Base-by-base conservation (phyloP, 2,797 vertebrate species). In the Scleropages formosus region DNA sequence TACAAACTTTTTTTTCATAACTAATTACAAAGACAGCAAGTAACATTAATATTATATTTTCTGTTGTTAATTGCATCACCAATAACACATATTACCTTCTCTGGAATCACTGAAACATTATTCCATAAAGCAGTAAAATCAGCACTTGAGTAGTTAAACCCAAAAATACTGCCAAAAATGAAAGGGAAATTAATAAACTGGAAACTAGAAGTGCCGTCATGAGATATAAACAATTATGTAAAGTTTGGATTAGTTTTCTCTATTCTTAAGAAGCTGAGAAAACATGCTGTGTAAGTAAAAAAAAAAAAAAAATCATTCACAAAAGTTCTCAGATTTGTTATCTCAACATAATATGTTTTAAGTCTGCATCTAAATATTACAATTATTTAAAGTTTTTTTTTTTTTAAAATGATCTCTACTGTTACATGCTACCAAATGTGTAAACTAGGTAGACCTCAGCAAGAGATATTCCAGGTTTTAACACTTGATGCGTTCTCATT, bases 211-310 rank as follows among this genome's bases (percentile, higher is more conserved):
- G 12, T 63, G 70, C 69, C 73, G 61, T 73, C 31, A 56, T 70
- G 26, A 63, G 61, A 61, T 20, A 77, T 73, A 46, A 62, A 67
- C 71, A 56, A 77, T 67, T 73, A 61, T 67, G 53, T 63, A 51
- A 73, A 73, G 77, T 77, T 67, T 39, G 47, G 47, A 51, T 70
- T 56, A 60, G 63, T 68, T 77, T n/a, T 51, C 58, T 65, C 31
- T 47, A 70, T 77, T 68, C 76, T 68, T 74, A 77, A 73, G 51
- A 27, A 72, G 16, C 51, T 47, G 63, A 68, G 65, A 51, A 77
- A 66, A 73, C 60, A 11, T 10, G 62, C 76, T 59, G 71, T 73
- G 51, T 66, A 47, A 73, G 76, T 61, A 63, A 58, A 65, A 8
- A 59, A 62, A 76, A 26, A 58, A 66, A 61, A 16, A 67, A 53